Base-by-base conservation (phyloP, 1,140 invertebrate species). In the Pectinophora gossypiella region DNA sequence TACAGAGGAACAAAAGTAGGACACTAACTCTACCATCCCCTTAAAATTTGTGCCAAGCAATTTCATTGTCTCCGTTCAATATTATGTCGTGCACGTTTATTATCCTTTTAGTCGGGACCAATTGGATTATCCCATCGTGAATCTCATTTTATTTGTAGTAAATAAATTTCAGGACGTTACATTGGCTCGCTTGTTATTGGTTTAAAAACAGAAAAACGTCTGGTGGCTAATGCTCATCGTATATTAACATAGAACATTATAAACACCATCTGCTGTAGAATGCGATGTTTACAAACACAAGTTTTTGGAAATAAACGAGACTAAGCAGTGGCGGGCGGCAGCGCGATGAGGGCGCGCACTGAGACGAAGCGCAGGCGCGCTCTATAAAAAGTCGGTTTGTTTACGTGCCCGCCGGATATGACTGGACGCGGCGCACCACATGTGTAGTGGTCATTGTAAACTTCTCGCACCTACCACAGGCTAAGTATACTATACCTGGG, bases 381-480 rank as follows among this genome's bases (percentile, higher is more conserved):
- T 73, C 76, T 81, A 80, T 84, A 80, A 82, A 82, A 80, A 82
- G 72, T 79, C 59, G 48, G 68, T 66, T 73, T 85, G 76, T 85
- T 82, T 85, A 82, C 73, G 60, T 55, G 61, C 50, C 47, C 59
- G 65, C 76, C 75, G 78, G 75, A 82, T 82, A 71, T 65, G 64
- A 74, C 63, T 67, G 59, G 61, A 56, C 65, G 65, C 53, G 72
- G 72, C 58, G 54, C 36, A 67, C 76, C 74, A 68, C 76, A 75
- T 72, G 72, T 65, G 56, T 68, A 69, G 66, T 74, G 68, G 60
- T 61, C 68, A 71, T 75, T 68, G 56, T 64, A 68, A 49, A 58
- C 63, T 49, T 47, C 36, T 15, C 36, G 36, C n/a, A 27, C 5
- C 12, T 6, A 27, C 23, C 23, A 12, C 23, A 27, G 23, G 5